phyloP scores from a whole-genome alignment of 2,113 vertebrate species.

The Isurus oxyrinchus region DNA sequence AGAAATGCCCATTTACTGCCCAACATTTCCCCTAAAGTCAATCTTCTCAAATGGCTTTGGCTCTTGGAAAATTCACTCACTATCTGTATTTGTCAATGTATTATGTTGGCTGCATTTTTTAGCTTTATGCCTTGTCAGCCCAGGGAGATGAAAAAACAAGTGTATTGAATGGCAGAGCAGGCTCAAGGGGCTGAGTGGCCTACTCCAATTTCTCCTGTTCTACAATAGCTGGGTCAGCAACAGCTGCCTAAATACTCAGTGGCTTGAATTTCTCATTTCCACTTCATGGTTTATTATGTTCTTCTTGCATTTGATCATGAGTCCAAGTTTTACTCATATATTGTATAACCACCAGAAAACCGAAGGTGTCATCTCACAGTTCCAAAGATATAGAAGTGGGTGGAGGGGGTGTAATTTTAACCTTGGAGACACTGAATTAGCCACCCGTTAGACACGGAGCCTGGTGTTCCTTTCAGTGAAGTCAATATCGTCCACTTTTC shows the following conservation, averaged over 20 bases:
- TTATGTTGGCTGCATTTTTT: neutral
- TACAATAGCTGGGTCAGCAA: neutral
- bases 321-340: neutral
- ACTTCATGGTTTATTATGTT: neutral
- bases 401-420: neutral
- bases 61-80: neutral
- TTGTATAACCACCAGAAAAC: neutral
- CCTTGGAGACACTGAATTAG: neutral
- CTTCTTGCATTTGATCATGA: neutral
- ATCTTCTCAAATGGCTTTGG: neutral
- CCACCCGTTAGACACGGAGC: too few species aligned
- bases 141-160: neutral
- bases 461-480: neutral
- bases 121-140: neutral
- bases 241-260: neutral
- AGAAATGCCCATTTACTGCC: neutral
- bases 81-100: neutral
- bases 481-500: neutral
- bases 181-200: neutral
- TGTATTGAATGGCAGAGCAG: neutral
- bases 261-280: neutral
- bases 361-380: neutral
- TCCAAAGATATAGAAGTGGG: neutral
- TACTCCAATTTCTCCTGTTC: neutral
- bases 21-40: neutral